Percentiles rank a stretch among this genome's conserved stretches.
Conservation (phyloP, 2,797 vertebrate species). For the Hoplostethus mediterraneus region DNA sequence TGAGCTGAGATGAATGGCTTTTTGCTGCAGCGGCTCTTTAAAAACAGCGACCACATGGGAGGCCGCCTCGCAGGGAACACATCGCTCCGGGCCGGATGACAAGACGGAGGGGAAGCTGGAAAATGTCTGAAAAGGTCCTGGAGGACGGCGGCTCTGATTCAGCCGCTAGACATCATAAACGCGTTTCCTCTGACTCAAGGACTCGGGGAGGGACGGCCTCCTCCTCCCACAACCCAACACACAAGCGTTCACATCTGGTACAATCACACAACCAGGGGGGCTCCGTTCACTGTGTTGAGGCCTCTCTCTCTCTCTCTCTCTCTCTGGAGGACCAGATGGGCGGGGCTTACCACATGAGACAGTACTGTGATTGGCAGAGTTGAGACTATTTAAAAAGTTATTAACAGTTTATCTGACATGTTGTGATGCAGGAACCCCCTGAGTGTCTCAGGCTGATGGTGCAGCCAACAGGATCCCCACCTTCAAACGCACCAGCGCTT, state of each 20-base stretch:
- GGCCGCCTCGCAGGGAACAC: background rate
- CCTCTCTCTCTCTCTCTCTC: no score
- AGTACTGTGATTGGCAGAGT: no score
- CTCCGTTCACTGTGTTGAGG: no score
- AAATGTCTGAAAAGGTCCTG: conserved; percentile 18
- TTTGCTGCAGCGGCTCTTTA: background rate
- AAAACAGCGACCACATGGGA: no score
- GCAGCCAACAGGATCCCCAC: no score
- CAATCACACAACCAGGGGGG: conserved; percentile 5
- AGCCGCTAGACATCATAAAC: conserved; percentile 53
- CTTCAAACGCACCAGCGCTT: conserved; percentile 7
- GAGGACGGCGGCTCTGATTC: conserved; percentile 36
- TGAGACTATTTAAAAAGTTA: no score
- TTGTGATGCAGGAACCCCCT: no score
- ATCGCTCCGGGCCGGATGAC: conserved; percentile 21
- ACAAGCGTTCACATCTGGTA: conserved; percentile 1
- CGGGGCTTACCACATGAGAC: no score
- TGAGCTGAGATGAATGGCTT: conserved; percentile 34
- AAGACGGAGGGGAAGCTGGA: conserved; percentile 33
- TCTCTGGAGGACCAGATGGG: background rate
- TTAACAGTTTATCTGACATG: no score
- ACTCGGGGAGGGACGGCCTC: conserved; percentile 33
- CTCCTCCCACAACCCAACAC: conserved; percentile 39
- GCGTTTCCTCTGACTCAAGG: conserved; percentile 41
- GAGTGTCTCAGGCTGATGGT: no score